Evolutionary conservation across 2,888 invertebrate species (phyloP).

Genomic region (Polyommatus icarus): DNA sequence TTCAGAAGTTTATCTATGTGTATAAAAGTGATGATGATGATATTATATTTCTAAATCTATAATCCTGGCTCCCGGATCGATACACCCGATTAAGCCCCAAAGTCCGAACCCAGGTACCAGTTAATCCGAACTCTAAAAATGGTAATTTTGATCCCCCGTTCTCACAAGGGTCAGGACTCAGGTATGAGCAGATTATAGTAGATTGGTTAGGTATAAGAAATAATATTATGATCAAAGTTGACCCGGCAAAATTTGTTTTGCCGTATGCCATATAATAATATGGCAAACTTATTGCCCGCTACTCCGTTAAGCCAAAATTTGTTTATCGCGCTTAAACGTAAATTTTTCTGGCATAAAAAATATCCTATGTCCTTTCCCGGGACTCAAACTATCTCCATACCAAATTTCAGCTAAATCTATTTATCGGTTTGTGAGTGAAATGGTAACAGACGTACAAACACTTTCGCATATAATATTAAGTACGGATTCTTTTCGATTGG

Average conservation of each 20-base stretch:
- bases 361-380: too few species aligned
- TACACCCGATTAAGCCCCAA: slow-evolving; percentile 57
- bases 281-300: too few species aligned
- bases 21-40: not conserved
- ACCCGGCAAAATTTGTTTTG: not conserved
- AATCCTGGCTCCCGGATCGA: slow-evolving; percentile 51
- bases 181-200: slow-evolving; percentile 37
- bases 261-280: too few species aligned
- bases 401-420: too few species aligned
- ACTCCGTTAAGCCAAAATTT: too few species aligned
- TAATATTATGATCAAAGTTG: not conserved
- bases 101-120: slow-evolving; percentile 55
- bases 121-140: slow-evolving; percentile 78
- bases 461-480: too few species aligned
- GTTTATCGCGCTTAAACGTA: too few species aligned
- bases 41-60: not conserved
- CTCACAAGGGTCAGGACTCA: slow-evolving; percentile 63
- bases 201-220: not conserved
- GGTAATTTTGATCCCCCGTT: slow-evolving; percentile 71
- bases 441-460: too few species aligned
- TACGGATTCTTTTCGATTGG: too few species aligned
- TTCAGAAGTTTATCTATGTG: not conserved
- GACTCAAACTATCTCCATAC: too few species aligned
- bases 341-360: too few species aligned
- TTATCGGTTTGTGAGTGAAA: too few species aligned